These are phyloP conservation scores for Nesidiocoris tenuis DNA, from an alignment of 2,888 invertebrate genomes.

Conservation along the genomic window DNA sequence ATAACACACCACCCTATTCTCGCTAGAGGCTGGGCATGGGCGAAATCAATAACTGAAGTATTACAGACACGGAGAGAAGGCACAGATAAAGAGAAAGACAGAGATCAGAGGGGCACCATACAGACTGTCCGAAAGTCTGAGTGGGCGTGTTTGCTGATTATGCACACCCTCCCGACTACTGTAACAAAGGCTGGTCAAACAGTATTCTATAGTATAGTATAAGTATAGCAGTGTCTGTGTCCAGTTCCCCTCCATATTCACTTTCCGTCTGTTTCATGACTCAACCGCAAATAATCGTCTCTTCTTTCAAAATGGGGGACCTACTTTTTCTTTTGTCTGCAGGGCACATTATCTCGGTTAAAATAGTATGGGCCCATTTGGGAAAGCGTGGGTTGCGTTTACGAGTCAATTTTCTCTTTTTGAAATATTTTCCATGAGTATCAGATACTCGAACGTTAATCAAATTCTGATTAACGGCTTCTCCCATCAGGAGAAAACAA, in stretches of 20 bases:
- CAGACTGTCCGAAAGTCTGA: not conserved
- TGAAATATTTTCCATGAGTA: no score
- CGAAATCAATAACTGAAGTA: conserved; percentile 43
- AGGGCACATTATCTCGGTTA: no score
- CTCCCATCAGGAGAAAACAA: no score
- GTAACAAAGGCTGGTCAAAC: conserved; percentile 44
- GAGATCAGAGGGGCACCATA: conserved; percentile 1
- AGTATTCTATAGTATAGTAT: conserved; percentile 1
- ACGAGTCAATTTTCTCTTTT: no score
- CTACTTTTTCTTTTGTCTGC: conserved; percentile 18
- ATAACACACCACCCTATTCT: conserved; percentile 2
- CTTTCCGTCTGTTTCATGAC: conserved; percentile 17
- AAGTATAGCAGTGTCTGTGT: not conserved
- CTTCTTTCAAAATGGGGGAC: conserved; percentile 41
- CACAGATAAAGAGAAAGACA: conserved; percentile 3
- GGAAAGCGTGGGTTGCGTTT: no score
- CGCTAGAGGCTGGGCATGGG: not conserved
- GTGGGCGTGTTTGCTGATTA: conserved; percentile 44
- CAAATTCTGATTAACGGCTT: no score
- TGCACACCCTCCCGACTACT: conserved; percentile 43
- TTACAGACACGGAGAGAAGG: not conserved
- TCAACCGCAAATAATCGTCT: conserved; percentile 43
- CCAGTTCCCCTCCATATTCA: conserved; percentile 1
- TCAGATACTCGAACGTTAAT: no score
- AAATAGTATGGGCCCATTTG: no score